Percentiles rank a stretch among this genome's conserved stretches.
These are phyloP conservation scores for Glaucomys volans DNA, from an alignment of 2,113 vertebrate genomes.

Conservation along the genomic window DNA sequence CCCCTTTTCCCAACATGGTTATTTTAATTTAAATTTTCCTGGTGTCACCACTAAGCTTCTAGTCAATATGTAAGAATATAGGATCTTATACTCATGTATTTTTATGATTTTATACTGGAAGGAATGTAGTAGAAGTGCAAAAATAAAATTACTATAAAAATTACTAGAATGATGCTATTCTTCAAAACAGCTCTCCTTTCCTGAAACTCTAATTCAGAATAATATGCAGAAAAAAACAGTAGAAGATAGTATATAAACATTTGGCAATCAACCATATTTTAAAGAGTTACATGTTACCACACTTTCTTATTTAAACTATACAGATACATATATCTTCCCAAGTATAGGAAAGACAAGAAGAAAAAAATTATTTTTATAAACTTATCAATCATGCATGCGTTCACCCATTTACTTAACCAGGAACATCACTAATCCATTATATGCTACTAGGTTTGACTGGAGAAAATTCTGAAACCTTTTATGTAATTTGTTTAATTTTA, in stretches of 20 bases:
- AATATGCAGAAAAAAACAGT: neutral
- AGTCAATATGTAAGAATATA: neutral
- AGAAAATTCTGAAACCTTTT: slow-evolving; percentile 28
- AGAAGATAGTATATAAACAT: neutral
- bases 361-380: neutral
- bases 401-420: neutral
- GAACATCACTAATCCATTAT: neutral
- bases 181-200: neutral
- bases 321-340: neutral
- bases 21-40: neutral
- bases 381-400: neutral
- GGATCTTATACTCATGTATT: neutral
- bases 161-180: neutral
- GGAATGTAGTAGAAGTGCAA: neutral
- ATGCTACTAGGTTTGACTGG: neutral
- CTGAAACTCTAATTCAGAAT: neutral
- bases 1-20: neutral
- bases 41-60: neutral
- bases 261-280: neutral
- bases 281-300: neutral
- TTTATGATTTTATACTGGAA: neutral
- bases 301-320: neutral
- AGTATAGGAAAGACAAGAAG: neutral
- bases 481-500: slow-evolving; percentile 4
- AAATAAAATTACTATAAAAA: neutral